Evolutionary conservation across 2,113 vertebrate species (phyloP).

Genomic region (Kobus ellipsiprymnus): DNA sequence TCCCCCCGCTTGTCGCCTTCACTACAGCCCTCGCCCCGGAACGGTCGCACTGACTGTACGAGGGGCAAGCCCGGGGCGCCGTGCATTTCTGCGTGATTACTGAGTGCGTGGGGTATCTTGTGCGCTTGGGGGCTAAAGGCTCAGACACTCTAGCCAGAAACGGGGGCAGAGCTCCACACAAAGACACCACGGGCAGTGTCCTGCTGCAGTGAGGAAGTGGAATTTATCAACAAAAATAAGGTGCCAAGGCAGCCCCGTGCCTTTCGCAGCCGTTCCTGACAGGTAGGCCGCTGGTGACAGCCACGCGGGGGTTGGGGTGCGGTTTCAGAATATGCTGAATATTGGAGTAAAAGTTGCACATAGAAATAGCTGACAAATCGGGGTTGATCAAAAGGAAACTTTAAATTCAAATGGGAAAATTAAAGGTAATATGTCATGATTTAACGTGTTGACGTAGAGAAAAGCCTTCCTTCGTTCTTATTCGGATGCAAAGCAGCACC

Average conservation of each 20-base stretch:
- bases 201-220: conserved; percentile 70
- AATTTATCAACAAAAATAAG: conserved; percentile 77
- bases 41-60: conserved; percentile 50
- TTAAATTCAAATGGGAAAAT: conserved; percentile 56
- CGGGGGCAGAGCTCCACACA: conserved; percentile 63
- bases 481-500: background rate
- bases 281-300: conserved; percentile 57
- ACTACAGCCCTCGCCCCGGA: conserved; percentile 3
- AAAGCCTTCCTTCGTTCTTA: conserved; percentile 27
- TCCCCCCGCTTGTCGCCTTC: background rate
- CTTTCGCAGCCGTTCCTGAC: conserved; percentile 53
- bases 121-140: conserved; percentile 58
- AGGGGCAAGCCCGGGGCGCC: conserved; percentile 45
- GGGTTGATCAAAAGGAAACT: conserved; percentile 1
- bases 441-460: conserved; percentile 42
- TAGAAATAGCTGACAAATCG: conserved; percentile 52
- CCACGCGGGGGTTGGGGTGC: conserved; percentile 19
- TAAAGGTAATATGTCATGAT: conserved; percentile 23
- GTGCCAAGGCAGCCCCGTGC: conserved; percentile 37
- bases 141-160: conserved; percentile 63
- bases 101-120: conserved; percentile 40
- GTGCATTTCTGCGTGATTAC: conserved; percentile 50
- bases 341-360: conserved; percentile 54
- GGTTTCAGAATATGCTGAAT: conserved; percentile 42
- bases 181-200: conserved; percentile 63